Evolutionary conservation across 2,888 invertebrate genomes (phyloP).

Genomic region (Aphrophora alni): DNA sequence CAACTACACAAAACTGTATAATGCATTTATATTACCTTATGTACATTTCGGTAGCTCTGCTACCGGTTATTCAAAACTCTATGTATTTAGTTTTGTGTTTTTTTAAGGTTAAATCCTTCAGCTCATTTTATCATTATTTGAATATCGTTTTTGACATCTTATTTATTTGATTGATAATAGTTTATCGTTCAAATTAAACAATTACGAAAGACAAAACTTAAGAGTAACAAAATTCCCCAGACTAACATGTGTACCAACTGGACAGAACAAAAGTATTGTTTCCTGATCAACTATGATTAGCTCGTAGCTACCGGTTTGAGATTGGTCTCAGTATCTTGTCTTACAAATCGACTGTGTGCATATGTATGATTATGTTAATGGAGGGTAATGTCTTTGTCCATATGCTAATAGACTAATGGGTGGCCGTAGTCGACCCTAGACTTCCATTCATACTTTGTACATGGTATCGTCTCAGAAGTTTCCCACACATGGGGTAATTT

Average conservation of each 20-base stretch:
- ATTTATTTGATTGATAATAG: too few species aligned
- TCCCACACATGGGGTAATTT: too few species aligned
- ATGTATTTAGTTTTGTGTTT: too few species aligned
- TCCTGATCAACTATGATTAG: not conserved
- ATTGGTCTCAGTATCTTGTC: not conserved
- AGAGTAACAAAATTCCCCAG: not conserved
- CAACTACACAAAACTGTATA: too few species aligned
- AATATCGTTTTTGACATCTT: too few species aligned
- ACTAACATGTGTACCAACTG: not conserved
- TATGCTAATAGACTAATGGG: not conserved
- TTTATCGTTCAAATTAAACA: too few species aligned
- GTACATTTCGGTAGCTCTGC: too few species aligned
- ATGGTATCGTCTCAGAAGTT: not conserved
- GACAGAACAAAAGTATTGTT: constrained; percentile 7
- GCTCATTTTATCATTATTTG: too few species aligned
- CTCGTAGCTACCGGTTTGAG: not conserved
- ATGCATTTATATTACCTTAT: too few species aligned
- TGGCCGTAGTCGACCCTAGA: not conserved
- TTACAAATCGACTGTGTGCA: not conserved
- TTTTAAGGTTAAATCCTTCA: too few species aligned
- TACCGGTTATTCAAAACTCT: too few species aligned
- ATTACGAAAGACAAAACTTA: too few species aligned
- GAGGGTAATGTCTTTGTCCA: not conserved
- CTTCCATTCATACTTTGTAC: not conserved
- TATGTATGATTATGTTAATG: not conserved